Percentiles rank a stretch among this genome's conserved stretches.
phyloP scores from a whole-genome alignment of 1,140 invertebrate genomes.

The Trichonephila clavata region DNA sequence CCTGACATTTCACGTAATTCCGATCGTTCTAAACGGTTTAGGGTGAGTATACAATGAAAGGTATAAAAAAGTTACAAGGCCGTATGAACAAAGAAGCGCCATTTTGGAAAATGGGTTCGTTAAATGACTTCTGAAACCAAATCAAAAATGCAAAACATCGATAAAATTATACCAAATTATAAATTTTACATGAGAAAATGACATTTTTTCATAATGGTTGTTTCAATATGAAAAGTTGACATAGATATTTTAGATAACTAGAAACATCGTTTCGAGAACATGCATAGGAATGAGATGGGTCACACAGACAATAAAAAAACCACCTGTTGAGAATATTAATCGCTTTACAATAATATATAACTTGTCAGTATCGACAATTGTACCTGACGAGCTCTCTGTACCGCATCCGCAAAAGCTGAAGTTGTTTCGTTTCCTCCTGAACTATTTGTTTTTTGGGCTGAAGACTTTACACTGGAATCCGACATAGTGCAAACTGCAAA shows the following conservation, averaged over 20 bases:
- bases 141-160: too few species aligned
- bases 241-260: too few species aligned
- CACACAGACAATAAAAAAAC: constrained; percentile 47
- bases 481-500: constrained; percentile 77
- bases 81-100: constrained; percentile 13
- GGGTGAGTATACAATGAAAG: too few species aligned
- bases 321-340: constrained; percentile 22
- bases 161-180: too few species aligned
- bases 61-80: neutral
- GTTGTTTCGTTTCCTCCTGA: constrained; percentile 80
- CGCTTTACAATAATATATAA: neutral
- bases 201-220: too few species aligned
- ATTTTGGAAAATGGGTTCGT: constrained; percentile 17
- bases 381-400: constrained; percentile 88
- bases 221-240: too few species aligned
- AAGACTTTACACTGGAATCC: constrained; percentile 75
- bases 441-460: constrained; percentile 76
- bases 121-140: neutral
- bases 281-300: neutral
- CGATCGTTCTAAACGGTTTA: too few species aligned
- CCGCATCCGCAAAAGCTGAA: constrained; percentile 91
- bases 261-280: neutral
- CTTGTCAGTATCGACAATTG: neutral
- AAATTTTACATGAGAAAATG: too few species aligned
- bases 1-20: too few species aligned